Conservation (phyloP, 2,888 invertebrate species). For the Protonemura montana region DNA sequence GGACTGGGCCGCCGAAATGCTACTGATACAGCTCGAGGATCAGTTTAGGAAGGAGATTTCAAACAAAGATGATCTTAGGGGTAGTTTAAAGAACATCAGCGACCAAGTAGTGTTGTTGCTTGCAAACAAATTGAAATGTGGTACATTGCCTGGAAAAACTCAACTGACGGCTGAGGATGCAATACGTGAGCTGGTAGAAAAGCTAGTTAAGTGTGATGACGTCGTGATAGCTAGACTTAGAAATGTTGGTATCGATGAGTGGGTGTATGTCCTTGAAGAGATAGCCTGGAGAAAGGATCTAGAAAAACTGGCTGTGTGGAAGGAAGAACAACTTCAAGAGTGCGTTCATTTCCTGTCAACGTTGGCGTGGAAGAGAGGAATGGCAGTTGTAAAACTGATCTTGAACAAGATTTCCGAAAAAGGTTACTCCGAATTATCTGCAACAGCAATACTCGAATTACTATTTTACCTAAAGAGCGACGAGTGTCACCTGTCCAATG, state of each 20-base stretch:
- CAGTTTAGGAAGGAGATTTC: slow-evolving; percentile 49
- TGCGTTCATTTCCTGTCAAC: slow-evolving; percentile 49
- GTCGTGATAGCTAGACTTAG: no score
- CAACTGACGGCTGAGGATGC: no score
- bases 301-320: slow-evolving; percentile 47
- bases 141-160: no score
- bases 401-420: not conserved
- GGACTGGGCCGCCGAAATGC: slow-evolving; percentile 51
- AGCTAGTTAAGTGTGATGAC: slow-evolving; percentile 48
- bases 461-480: not conserved
- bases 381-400: not conserved
- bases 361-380: slow-evolving; percentile 47
- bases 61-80: slow-evolving; percentile 46
- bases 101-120: no score
- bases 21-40: slow-evolving; percentile 51
- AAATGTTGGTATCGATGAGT: slow-evolving; percentile 43
- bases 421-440: not conserved
- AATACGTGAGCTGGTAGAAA: slow-evolving; percentile 48
- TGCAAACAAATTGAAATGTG: no score
- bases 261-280: slow-evolving; percentile 51
- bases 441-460: not conserved
- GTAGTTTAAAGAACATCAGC: no score
- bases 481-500: not conserved
- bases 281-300: slow-evolving; percentile 48
- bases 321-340: slow-evolving; percentile 46